These are phyloP conservation scores for Alligator sinensis DNA, from an alignment of 2,113 vertebrate species.

Conservation along the genomic window DNA sequence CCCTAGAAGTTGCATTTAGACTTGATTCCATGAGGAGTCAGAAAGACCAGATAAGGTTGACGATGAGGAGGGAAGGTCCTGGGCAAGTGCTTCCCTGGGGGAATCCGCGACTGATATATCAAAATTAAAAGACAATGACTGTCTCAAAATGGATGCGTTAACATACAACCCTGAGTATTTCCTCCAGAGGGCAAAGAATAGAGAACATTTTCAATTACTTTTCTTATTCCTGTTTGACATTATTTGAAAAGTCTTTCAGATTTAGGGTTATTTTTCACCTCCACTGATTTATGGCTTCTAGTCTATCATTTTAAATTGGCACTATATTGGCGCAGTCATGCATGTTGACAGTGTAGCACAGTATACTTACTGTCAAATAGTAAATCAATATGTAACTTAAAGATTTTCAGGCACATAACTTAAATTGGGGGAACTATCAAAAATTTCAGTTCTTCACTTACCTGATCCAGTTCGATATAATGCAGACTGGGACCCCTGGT, in stretches of 20 bases:
- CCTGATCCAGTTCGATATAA: constrained; percentile 90
- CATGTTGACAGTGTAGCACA: not conserved
- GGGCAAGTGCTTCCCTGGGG: not conserved
- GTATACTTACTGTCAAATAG: not conserved
- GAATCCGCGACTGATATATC: rapidly evolving
- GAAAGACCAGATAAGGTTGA: no score
- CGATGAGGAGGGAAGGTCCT: no score
- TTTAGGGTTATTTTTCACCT: not conserved
- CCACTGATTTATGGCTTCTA: rapidly evolving
- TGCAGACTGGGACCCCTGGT: constrained; percentile 86
- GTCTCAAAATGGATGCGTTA: not conserved
- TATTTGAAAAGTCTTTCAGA: not conserved
- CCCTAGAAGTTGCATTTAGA: no score
- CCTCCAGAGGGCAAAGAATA: not conserved
- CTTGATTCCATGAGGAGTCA: no score
- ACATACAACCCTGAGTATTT: not conserved
- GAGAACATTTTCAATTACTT: not conserved
- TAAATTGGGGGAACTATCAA: rapidly evolving
- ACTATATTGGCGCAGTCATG: rapidly evolving
- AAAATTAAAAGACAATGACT: not conserved
- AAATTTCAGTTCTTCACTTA: constrained; percentile 52
- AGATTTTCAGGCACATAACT: not conserved
- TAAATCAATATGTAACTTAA: rapidly evolving
- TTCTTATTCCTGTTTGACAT: not conserved
- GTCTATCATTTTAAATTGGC: rapidly evolving